A percentile compares a stretch with the other conserved stretches of the same genome.
Conservation (phyloP, 2,888 invertebrate species). For the Anoplius nigerrimus region DNA sequence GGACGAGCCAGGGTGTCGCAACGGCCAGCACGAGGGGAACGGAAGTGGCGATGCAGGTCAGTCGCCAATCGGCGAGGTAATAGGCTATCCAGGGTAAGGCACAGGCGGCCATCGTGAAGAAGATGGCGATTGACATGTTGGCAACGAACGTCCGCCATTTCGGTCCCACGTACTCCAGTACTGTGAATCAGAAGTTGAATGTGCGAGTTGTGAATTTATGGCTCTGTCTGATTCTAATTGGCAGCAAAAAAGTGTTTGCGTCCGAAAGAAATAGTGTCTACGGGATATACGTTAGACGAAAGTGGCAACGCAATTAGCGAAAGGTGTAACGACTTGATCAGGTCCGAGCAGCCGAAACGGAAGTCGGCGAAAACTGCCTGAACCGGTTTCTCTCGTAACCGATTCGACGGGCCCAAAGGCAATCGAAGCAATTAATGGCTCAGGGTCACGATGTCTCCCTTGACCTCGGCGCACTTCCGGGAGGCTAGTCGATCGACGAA, state of each 20-base stretch:
- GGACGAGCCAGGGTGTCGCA: constrained; percentile 86
- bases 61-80: constrained; percentile 87
- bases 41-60: constrained; percentile 87
- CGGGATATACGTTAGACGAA: no score
- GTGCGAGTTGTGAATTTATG: neutral
- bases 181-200: constrained; percentile 73
- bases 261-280: no score
- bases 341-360: neutral
- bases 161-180: constrained; percentile 91
- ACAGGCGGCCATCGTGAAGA: constrained; percentile 89
- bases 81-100: constrained; percentile 90
- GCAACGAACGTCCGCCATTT: constrained; percentile 94
- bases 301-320: neutral
- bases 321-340: constrained; percentile 4
- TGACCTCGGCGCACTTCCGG: constrained; percentile 20
- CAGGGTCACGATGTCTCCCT: constrained; percentile 8
- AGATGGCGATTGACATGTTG: constrained; percentile 92
- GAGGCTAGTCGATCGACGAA: neutral
- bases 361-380: neutral
- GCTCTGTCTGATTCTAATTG: no score
- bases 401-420: constrained; percentile 13
- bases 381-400: no score
- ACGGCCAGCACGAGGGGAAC: constrained; percentile 84
- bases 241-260: no score
- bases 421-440: constrained; percentile 7